Evolutionary conservation across 1,140 invertebrate species (phyloP).

Genomic region (Idris sp.): DNA sequence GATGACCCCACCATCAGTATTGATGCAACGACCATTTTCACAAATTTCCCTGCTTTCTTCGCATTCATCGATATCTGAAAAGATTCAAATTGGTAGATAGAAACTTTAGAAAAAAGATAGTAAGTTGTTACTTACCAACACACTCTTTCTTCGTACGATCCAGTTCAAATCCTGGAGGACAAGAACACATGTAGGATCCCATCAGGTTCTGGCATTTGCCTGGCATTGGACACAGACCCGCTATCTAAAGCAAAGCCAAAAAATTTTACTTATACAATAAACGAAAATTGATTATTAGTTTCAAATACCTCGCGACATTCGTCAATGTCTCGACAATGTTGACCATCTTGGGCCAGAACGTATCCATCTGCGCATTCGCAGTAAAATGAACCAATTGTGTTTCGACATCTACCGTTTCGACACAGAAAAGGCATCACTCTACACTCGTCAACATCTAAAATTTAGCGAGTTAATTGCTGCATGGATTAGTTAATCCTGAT

Average conservation of each 20-base stretch:
- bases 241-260: slow-evolving; percentile 74
- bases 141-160: slow-evolving; percentile 82
- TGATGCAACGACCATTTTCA: slow-evolving; percentile 82
- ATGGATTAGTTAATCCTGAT: too few relatives aligned
- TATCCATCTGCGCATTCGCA: slow-evolving; percentile 92
- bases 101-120: too few relatives aligned
- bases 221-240: slow-evolving; percentile 81
- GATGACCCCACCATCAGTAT: slow-evolving; percentile 82
- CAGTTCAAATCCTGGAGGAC: slow-evolving; percentile 84
- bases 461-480: too few relatives aligned
- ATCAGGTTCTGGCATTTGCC: slow-evolving; percentile 85
- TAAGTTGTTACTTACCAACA: slow-evolving; percentile 70
- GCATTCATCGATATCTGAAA: slow-evolving; percentile 83
- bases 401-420: slow-evolving; percentile 88
- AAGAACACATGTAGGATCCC: slow-evolving; percentile 84
- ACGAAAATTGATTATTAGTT: slow-evolving; percentile 5
- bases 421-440: slow-evolving; percentile 88
- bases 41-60: slow-evolving; percentile 81
- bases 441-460: slow-evolving; percentile 90
- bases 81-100: too few relatives aligned
- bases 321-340: slow-evolving; percentile 85
- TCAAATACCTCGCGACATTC: slow-evolving; percentile 82
- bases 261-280: slow-evolving; percentile 19
- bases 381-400: slow-evolving; percentile 88
- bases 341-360: slow-evolving; percentile 82